Evolutionary conservation across 1,140 invertebrate genomes (phyloP), one percentile per base, ranked within the genome.

Genomic region (Drosophila hydei): DNA sequence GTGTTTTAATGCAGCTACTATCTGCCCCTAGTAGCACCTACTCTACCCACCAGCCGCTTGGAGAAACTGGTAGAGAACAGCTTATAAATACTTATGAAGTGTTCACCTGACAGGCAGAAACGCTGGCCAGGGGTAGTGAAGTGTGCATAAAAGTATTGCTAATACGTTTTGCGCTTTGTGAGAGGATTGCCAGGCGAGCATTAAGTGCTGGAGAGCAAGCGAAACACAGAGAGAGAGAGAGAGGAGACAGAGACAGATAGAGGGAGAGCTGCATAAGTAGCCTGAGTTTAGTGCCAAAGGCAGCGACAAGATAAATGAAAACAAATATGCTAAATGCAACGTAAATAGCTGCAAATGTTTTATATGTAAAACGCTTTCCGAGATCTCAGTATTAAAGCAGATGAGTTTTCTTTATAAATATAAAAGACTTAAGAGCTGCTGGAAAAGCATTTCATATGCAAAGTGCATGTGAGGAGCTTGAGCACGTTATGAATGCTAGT

Each of bases 41-140:
- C 30, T 7, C 5, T 8, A 21, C 25, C 14, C n/a, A 21, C 16
- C 43, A 38, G 0, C 18, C 6, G 1, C 0, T 11, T 56, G 23
- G 1, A 43, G 50, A 33, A 42, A 40, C n/a, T n/a, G n/a, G n/a
- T 58, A 61, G 64, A 68, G 42, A 54, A n/a, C n/a, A 68, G 70
- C 70, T 72, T 72, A 72, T 72, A 72, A 72, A 72, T 73, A 70
- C 65, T 61, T 73, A 69, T 73, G 58, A 73, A 69, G 63, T 69
- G 58, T 62, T 69, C 55, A 52, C 42, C 69, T 59, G 42, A 40
- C 52, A 43, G 52, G 16, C 54, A 40, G 40, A 43, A 4, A n/a
- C 1, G 25, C 11, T 19, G 43, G 4, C 0, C 3, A 33, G 16
- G 12, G 38, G n/a, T 3, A 7, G 9, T 25, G 62, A 12, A 36